A percentile compares a stretch with the other conserved stretches of the same genome.
phyloP scores from a whole-genome alignment of 2,888 invertebrate species.

The Caenorhabditis parvicauda region DNA sequence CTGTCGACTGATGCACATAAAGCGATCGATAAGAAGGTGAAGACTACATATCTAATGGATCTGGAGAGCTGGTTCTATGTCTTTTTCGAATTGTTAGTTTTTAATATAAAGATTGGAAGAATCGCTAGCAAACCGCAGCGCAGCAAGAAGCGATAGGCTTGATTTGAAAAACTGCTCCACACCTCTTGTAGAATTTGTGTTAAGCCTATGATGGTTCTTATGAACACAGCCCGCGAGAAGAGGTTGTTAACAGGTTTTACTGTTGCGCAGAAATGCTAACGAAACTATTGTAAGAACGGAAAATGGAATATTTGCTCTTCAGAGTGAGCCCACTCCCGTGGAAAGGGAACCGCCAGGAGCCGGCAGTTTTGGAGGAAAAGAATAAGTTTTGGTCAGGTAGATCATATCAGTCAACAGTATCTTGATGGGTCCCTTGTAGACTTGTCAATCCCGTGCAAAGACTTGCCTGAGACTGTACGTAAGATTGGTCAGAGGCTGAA shows the following conservation, averaged over 20 bases:
- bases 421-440: no score
- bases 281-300: background rate
- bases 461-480: constrained; percentile 3
- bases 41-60: constrained; percentile 12
- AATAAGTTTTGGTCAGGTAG: constrained; percentile 7
- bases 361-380: background rate
- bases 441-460: background rate
- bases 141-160: no score
- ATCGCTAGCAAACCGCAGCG: no score
- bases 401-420: no score
- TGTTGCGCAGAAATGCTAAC: background rate
- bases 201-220: no score
- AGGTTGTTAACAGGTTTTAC: no score
- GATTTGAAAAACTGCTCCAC: no score
- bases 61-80: constrained; percentile 23
- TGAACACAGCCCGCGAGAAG: no score
- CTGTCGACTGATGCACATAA: constrained; percentile 20
- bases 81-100: constrained; percentile 16
- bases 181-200: no score
- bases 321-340: constrained; percentile 9
- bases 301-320: background rate
- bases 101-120: background rate
- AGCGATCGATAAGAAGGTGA: background rate
- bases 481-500: constrained; percentile 7
- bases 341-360: background rate